A percentile compares a stretch with the other conserved stretches of the same genome.
Conservation (phyloP, 2,113 vertebrate genomes). For the Coptodon rendalli region DNA sequence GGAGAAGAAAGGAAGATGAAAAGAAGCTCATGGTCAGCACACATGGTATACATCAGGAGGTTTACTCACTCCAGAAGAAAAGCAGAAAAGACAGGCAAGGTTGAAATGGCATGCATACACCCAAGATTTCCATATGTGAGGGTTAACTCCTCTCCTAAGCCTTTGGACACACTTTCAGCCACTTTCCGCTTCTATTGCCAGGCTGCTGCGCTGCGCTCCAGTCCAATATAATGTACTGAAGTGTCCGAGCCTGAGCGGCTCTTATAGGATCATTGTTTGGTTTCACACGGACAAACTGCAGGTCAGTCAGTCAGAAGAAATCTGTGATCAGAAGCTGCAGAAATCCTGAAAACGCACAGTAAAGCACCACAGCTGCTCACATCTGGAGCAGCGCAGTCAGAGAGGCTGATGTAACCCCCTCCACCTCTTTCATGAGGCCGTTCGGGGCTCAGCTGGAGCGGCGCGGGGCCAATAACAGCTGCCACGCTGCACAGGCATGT, state of each 20-base stretch:
- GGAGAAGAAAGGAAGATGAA: background rate
- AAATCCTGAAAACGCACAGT: background rate
- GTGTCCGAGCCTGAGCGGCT: background rate
- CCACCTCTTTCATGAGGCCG: background rate
- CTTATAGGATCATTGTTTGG: background rate
- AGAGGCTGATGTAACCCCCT: constrained; percentile 47
- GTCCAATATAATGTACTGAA: background rate
- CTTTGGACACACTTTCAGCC: constrained; percentile 11
- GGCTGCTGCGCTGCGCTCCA: background rate
- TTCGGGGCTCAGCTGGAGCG: constrained; percentile 37
- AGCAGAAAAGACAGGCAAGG: background rate
- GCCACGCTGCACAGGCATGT: constrained; percentile 14
- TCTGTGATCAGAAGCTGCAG: background rate
- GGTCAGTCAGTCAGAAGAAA: background rate
- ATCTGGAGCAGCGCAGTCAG: constrained; percentile 10
- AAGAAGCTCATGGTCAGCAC: background rate
- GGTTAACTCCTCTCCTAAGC: background rate
- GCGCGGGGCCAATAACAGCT: background rate
- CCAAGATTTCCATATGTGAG: constrained; percentile 1
- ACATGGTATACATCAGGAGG: background rate
- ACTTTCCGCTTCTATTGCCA: constrained; percentile 38
- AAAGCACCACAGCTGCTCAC: constrained; percentile 16
- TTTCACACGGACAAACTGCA: background rate
- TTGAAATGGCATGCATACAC: background rate
- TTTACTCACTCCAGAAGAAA: background rate